Percentiles rank a stretch among this genome's conserved stretches.
phyloP scores from a whole-genome alignment of 1,140 invertebrate genomes.

The Aphidius ervi region DNA sequence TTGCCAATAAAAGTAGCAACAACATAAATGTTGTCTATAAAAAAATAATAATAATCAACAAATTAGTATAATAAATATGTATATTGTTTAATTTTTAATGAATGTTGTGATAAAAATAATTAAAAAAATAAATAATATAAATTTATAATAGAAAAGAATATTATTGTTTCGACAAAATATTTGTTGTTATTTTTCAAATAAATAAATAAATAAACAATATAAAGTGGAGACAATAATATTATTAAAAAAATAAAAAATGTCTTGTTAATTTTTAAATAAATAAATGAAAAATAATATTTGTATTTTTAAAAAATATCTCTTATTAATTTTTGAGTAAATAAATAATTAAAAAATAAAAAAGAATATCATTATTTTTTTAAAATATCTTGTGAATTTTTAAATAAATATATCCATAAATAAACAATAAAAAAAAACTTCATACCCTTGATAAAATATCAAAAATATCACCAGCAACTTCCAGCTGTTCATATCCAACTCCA shows the following conservation, averaged over 20 bases:
- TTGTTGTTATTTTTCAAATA: background rate
- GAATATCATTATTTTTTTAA: background rate
- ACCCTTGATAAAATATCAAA: conserved; percentile 86
- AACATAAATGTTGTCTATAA: conserved; percentile 90
- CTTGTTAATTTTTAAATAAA: too few relatives aligned
- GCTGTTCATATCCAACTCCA: conserved; percentile 75
- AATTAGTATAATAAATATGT: background rate
- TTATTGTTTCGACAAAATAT: too few relatives aligned
- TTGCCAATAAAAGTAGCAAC: conserved; percentile 85
- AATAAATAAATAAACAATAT: conserved; percentile 8
- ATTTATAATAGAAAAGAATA: too few relatives aligned
- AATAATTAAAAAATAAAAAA: too few relatives aligned
- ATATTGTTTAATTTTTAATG: background rate
- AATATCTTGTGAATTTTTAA: background rate
- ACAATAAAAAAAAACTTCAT: conserved; percentile 34
- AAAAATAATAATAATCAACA: conserved; percentile 26
- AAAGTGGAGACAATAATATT: too few relatives aligned
- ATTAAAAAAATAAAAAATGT: too few relatives aligned
- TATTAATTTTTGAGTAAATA: background rate
- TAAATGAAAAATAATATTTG: too few relatives aligned
- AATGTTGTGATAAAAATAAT: too few relatives aligned
- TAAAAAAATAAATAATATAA: too few relatives aligned
- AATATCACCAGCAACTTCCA: conserved; percentile 84
- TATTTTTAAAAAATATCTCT: background rate
- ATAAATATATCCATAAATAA: background rate